Conservation (phyloP, 2,888 invertebrate genomes). For the Ligdia adustata region DNA sequence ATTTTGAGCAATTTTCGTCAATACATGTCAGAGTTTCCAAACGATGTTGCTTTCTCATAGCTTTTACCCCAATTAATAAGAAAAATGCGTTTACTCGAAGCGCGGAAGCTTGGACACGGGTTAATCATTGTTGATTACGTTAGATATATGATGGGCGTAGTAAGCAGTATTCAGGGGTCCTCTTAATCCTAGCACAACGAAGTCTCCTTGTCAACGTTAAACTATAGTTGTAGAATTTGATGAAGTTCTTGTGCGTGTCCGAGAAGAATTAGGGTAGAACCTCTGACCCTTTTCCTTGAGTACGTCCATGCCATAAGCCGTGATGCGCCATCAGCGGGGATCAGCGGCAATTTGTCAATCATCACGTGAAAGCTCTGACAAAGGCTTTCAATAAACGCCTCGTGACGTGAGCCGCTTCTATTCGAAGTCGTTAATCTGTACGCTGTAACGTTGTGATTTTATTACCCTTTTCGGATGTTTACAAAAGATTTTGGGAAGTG, state of each 20-base stretch:
- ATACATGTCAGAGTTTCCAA: too few relatives aligned
- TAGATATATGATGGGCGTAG: slow-evolving; percentile 32
- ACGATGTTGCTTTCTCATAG: slow-evolving; percentile 16
- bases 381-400: slow-evolving; percentile 63
- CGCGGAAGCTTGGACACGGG: slow-evolving; percentile 37
- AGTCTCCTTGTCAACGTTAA: too few relatives aligned
- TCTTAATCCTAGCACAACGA: too few relatives aligned
- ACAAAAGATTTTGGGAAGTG: neutral
- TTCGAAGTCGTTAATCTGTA: slow-evolving; percentile 30
- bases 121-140: slow-evolving; percentile 61
- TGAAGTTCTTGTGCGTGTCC: too few relatives aligned
- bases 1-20: too few relatives aligned
- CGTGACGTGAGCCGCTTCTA: slow-evolving; percentile 28
- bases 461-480: slow-evolving; percentile 12
- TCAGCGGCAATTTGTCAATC: slow-evolving; percentile 77
- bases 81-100: slow-evolving; percentile 31
- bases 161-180: too few relatives aligned
- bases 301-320: slow-evolving; percentile 28
- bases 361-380: slow-evolving; percentile 61
- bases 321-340: slow-evolving; percentile 53
- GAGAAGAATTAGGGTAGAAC: too few relatives aligned
- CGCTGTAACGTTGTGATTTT: slow-evolving; percentile 26
- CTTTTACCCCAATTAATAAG: slow-evolving; percentile 33
- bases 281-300: neutral
- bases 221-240: too few relatives aligned